Conservation (phyloP, 2,888 invertebrate genomes). For the Andrena marginata region DNA sequence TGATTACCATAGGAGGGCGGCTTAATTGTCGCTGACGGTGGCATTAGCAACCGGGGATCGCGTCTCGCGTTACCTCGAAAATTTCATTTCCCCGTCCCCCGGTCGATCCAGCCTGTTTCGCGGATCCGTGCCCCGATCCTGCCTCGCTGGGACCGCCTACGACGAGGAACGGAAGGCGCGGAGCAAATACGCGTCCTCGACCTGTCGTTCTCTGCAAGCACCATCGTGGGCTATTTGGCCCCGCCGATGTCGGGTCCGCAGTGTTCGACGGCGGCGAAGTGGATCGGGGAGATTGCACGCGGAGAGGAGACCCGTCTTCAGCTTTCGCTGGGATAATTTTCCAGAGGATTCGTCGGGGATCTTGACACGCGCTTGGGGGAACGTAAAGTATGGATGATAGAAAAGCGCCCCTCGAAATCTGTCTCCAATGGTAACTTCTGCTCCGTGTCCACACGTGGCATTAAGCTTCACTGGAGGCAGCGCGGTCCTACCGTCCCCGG, state of each 20-base stretch:
- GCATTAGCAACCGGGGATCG: conserved; percentile 6
- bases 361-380: too few species aligned
- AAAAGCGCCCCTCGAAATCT: too few species aligned
- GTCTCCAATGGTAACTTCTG: too few species aligned
- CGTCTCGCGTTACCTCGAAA: conserved; percentile 20
- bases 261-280: background rate
- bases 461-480: too few species aligned
- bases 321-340: background rate
- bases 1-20: conserved; percentile 31
- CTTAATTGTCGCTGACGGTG: conserved; percentile 34
- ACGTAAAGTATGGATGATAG: too few species aligned
- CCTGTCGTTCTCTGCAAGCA: background rate
- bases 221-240: background rate
- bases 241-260: background rate
- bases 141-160: background rate
- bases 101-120: background rate
- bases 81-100: conserved; percentile 27
- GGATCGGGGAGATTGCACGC: background rate
- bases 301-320: background rate
- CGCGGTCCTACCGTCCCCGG: too few species aligned
- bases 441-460: too few species aligned
- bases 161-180: background rate
- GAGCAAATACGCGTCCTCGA: background rate
- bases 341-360: too few species aligned
- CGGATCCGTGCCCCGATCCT: background rate